Evolutionary conservation across 1,140 invertebrate genomes (phyloP).

Genomic region (Trichoplusia ni): DNA sequence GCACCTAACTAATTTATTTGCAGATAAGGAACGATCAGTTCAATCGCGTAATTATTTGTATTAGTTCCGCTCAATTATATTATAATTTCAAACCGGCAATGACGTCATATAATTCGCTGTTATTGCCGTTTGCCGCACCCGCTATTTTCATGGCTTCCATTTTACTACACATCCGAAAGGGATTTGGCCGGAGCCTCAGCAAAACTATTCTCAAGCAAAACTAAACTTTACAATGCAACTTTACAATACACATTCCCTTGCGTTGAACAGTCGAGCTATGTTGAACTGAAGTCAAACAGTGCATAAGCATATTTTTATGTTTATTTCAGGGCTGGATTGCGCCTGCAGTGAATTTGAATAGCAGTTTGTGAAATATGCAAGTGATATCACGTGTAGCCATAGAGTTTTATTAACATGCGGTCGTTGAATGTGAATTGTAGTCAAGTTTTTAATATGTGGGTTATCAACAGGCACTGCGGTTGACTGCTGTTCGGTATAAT

Average conservation of each 20-base stretch:
- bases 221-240: conserved; percentile 17
- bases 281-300: conserved; percentile 32
- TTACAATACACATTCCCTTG: too few species aligned
- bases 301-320: conserved; percentile 58
- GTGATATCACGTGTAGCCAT: conserved; percentile 47
- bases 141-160: conserved; percentile 17
- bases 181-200: conserved; percentile 34
- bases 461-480: too few species aligned
- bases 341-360: conserved; percentile 62
- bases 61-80: too few species aligned
- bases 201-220: conserved; percentile 13
- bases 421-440: conserved; percentile 37
- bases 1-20: too few species aligned
- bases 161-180: conserved; percentile 35
- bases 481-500: too few species aligned
- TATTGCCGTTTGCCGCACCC: too few species aligned
- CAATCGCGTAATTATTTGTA: too few species aligned
- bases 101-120: too few species aligned
- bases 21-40: too few species aligned
- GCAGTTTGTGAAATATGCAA: conserved; percentile 56
- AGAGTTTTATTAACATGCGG: conserved; percentile 53
- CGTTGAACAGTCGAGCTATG: background rate
- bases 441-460: too few species aligned
- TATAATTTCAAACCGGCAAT: too few species aligned
- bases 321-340: conserved; percentile 48